Conservation (phyloP, 2,797 vertebrate species). For the Manis crassicaudata region DNA sequence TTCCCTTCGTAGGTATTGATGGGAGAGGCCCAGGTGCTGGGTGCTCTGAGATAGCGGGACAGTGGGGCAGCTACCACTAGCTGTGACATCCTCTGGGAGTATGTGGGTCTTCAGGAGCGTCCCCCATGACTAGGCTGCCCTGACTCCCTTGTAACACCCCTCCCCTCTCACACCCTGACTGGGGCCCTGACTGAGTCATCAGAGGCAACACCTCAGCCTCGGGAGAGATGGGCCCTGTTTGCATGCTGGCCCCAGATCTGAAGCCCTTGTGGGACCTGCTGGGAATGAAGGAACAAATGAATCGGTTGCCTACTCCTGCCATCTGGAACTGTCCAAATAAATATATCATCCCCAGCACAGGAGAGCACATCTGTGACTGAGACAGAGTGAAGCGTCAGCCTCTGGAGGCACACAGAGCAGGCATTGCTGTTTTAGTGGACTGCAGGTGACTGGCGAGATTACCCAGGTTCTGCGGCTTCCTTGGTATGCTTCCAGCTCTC, state of each 20-base stretch:
- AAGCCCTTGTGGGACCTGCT: neutral
- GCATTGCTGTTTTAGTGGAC: neutral
- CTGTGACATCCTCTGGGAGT: neutral
- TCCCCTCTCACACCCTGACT: neutral
- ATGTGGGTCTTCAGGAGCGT: neutral
- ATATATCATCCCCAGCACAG: conserved; percentile 74
- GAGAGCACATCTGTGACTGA: conserved; percentile 65
- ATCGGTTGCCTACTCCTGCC: conserved; percentile 75
- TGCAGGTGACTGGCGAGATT: neutral
- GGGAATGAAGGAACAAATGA: conserved; percentile 74
- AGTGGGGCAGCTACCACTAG: neutral
- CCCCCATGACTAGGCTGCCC: neutral
- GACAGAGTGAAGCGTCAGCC: conserved; percentile 47
- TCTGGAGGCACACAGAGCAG: neutral
- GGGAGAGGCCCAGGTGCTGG: neutral
- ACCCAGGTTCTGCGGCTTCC: neutral
- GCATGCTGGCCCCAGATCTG: neutral
- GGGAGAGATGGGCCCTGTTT: neutral
- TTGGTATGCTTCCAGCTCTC: neutral
- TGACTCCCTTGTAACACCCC: neutral
- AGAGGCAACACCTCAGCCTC: neutral
- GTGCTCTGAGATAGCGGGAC: neutral
- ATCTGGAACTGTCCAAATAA: conserved; percentile 82
- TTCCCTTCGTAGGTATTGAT: neutral
- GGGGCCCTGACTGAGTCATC: neutral